Conservation (phyloP, 2,797 vertebrate species). For the Melanotaenia nigrans region DNA sequence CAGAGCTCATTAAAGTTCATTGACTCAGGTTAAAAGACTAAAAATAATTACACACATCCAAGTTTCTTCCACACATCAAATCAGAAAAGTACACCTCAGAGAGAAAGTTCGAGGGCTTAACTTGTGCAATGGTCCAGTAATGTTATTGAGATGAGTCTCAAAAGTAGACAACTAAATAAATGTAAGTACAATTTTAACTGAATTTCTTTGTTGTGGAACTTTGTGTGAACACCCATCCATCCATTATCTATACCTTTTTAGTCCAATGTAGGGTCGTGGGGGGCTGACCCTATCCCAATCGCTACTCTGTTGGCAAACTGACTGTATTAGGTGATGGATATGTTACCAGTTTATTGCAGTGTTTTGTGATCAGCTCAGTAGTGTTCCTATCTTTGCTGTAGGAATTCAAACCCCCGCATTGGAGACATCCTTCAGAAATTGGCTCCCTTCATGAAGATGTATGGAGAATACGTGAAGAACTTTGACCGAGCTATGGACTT, state of each 20-base stretch:
- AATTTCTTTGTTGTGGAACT: too few species aligned
- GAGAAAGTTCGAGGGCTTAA: background rate
- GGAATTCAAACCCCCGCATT: constrained; percentile 91
- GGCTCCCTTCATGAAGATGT: constrained; percentile 99
- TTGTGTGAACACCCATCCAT: too few species aligned
- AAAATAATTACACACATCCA: background rate
- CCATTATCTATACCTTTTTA: background rate
- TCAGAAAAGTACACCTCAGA: constrained; percentile 10
- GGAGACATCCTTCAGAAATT: constrained; percentile 98
- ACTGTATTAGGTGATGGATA: background rate
- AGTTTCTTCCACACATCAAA: background rate
- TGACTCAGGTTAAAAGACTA: constrained; percentile 5
- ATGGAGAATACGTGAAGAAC: constrained; percentile 98
- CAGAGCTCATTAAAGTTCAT: constrained; percentile 30
- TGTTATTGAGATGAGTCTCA: constrained; percentile 3
- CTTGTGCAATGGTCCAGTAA: background rate
- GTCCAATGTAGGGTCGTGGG: background rate
- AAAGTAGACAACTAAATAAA: too few species aligned
- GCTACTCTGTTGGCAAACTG: background rate
- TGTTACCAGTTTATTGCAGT: background rate
- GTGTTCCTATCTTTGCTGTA: constrained; percentile 56
- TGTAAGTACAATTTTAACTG: too few species aligned
- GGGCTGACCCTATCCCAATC: background rate
- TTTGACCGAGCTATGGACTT: constrained; percentile 95
- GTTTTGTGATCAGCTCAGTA: background rate